phyloP scores from a whole-genome alignment of 2,888 invertebrate species.

The Trichogramma evanescens region DNA sequence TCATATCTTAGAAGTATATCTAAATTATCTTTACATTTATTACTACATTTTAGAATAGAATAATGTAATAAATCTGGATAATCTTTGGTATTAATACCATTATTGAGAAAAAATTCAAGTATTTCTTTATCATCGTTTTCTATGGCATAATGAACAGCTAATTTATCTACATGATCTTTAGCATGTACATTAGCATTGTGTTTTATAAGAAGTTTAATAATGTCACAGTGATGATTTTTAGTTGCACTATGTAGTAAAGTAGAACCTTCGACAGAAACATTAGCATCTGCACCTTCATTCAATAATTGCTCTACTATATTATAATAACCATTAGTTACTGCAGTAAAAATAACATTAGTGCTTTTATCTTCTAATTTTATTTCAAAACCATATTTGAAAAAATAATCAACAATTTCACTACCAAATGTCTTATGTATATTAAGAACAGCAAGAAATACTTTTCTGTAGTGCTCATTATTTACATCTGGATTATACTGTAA shows the following conservation, averaged over 20 bases:
- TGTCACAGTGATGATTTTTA: slow-evolving; percentile 1
- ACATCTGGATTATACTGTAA: slow-evolving; percentile 6
- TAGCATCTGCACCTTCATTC: not conserved
- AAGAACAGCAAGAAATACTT: not conserved
- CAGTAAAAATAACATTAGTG: not conserved
- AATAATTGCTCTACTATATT: slow-evolving; percentile 1
- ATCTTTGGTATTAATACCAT: not conserved
- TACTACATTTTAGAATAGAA: not conserved
- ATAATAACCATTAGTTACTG: not conserved
- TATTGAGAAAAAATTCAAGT: not conserved
- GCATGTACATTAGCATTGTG: slow-evolving; percentile 10
- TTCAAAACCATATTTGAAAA: slow-evolving; percentile 7
- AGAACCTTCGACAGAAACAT: not conserved
- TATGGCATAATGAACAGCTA: slow-evolving; percentile 4
- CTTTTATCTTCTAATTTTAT: not conserved
- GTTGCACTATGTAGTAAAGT: slow-evolving; percentile 15
- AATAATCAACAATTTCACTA: not conserved
- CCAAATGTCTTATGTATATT: not conserved
- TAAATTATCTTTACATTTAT: not conserved
- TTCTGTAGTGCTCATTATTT: slow-evolving; percentile 1
- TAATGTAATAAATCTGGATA: slow-evolving; percentile 4
- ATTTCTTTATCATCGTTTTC: not conserved
- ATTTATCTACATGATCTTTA: slow-evolving; percentile 1
- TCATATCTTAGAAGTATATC: not conserved
- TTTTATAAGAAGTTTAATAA: slow-evolving; percentile 13